Evolutionary conservation across 2,113 vertebrate species (phyloP).

Genomic region (Myodes glareolus): DNA sequence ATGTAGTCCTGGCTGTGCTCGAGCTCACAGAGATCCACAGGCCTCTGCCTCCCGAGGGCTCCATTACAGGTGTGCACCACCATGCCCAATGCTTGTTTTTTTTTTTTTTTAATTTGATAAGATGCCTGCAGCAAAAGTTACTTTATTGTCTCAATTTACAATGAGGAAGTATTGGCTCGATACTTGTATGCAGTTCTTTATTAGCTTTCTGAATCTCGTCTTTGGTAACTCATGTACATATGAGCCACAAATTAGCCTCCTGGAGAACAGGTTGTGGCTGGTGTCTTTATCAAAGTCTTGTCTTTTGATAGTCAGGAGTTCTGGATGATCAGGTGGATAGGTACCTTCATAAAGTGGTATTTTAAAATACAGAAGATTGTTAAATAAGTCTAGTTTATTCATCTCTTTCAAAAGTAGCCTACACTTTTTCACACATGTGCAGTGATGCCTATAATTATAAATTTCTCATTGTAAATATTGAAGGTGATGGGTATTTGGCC

Average conservation of each 20-base stretch:
- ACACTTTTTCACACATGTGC: background rate
- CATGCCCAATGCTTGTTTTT: too few relatives aligned
- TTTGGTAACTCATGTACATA: conserved; percentile 24
- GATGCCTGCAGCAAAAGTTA: background rate
- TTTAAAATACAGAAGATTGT: conserved; percentile 22
- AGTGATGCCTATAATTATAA: conserved; percentile 4
- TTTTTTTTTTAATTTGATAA: background rate
- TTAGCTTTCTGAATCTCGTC: background rate
- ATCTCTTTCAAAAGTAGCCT: background rate
- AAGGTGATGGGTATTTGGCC: background rate
- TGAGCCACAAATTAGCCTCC: background rate
- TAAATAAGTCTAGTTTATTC: conserved; percentile 1
- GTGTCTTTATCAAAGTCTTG: conserved; percentile 40
- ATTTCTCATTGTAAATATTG: background rate
- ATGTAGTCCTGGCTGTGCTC: background rate
- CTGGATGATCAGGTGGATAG: conserved; percentile 7
- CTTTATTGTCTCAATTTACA: background rate
- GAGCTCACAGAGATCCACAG: background rate
- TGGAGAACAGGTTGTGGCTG: background rate
- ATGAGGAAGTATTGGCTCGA: background rate
- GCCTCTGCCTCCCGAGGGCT: background rate
- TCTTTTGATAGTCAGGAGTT: conserved; percentile 43
- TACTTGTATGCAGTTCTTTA: conserved; percentile 31
- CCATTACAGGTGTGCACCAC: background rate
- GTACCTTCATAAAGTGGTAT: conserved; percentile 12